phyloP scores from a whole-genome alignment of 2,888 invertebrate genomes.

The Rhagophthalmus giganteus region DNA sequence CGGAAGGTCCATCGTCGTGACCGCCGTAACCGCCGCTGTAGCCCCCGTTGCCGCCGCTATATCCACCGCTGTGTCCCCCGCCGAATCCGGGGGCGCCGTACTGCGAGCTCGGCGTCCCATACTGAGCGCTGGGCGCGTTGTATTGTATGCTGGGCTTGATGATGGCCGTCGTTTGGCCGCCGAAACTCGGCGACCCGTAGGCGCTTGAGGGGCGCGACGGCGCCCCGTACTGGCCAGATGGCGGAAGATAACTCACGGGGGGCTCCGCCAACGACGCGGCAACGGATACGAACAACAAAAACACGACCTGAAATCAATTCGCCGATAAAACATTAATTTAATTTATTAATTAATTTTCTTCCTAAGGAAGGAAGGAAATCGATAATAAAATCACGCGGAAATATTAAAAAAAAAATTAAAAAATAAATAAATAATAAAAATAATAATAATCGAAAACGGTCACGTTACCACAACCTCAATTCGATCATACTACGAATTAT shows the following conservation, averaged over 20 bases:
- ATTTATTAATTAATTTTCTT: too few species aligned
- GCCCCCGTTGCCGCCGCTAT: conserved; percentile 31
- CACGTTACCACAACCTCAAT: too few species aligned
- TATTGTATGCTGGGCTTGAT: conserved; percentile 43
- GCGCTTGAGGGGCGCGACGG: conserved; percentile 33
- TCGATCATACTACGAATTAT: too few species aligned
- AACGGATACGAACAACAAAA: conserved; percentile 9
- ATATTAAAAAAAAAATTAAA: too few species aligned
- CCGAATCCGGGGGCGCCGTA: conserved; percentile 34
- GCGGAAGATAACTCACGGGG: conserved; percentile 50
- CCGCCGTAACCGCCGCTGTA: conserved; percentile 35
- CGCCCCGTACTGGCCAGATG: conserved; percentile 43
- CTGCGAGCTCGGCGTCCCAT: conserved; percentile 28
- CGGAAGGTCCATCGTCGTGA: conserved; percentile 48
- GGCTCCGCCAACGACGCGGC: conserved; percentile 48
- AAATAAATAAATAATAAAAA: too few species aligned
- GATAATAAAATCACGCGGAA: too few species aligned
- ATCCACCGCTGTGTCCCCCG: conserved; percentile 32
- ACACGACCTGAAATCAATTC: conserved; percentile 4
- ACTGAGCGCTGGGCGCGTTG: conserved; percentile 35
- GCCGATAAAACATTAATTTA: too few species aligned
- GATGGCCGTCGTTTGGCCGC: conserved; percentile 37
- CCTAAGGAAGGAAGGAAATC: too few species aligned
- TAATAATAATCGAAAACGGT: too few species aligned
- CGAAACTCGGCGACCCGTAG: conserved; percentile 30